Conservation (phyloP, 2,113 vertebrate genomes). For the Oxyruncus cristatus region DNA sequence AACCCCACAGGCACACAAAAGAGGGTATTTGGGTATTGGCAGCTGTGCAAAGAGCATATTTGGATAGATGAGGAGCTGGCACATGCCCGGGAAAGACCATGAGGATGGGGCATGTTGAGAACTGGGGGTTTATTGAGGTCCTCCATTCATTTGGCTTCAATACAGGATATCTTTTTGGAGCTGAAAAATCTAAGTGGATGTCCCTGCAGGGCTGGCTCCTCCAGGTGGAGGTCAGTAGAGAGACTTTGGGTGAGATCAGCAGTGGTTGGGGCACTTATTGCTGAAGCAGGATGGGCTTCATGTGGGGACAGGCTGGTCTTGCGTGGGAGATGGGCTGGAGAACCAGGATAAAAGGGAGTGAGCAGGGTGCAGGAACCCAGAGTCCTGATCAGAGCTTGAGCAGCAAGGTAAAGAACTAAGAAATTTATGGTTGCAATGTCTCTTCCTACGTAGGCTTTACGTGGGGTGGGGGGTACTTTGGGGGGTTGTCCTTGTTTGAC, state of each 20-base stretch:
- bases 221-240: rapidly evolving
- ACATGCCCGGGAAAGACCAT: neutral
- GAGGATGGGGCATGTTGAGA: neutral
- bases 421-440: neutral
- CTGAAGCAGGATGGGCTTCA: neutral
- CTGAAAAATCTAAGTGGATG: neutral
- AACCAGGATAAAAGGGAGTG: neutral
- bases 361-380: neutral
- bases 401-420: neutral
- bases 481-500: neutral
- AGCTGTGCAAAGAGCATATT: neutral
- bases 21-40: neutral
- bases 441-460: neutral
- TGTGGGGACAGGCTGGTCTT: neutral
- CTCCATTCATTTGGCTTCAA: neutral
- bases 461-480: rapidly evolving
- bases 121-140: neutral
- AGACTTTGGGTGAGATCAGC: neutral
- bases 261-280: neutral
- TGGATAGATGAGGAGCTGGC: neutral
- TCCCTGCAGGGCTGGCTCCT: neutral
- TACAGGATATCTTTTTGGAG: neutral
- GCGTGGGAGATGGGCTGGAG: neutral
- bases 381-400: neutral
- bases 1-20: rapidly evolving